Evolutionary conservation across 2,113 vertebrate species (phyloP), one percentile per base, ranked within the genome.

Genomic region (Mionectes macconnelli): DNA sequence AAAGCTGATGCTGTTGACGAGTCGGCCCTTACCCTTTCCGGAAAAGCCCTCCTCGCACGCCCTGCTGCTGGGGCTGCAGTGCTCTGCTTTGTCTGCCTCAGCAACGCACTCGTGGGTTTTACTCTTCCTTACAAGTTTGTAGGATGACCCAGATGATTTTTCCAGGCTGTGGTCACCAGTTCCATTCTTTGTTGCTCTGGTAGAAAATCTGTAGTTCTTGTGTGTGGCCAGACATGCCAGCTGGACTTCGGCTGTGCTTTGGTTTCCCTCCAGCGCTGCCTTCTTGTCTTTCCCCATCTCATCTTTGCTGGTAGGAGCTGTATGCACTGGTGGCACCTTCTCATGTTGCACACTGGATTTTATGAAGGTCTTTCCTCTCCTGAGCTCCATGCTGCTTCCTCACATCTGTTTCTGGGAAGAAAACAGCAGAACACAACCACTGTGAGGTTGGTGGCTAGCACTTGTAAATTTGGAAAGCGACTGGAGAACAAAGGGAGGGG

Each of bases 361-460:
- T 87, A 98, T 98, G 95, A 98, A 98, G 14, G 98, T 98, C 87
- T 98, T 98, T 76, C 98, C 98, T 92, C 98, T 97, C 92, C 89
- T 98, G 77, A 98, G 96, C 77, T 98, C 98, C 98, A 98, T 98
- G 15, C 31, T 97, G 63, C 57, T 76, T 72, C 37, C 39, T 94
- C 60, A 88, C 62, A 84, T 77, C 22, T 28, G 73, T 72, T 87
- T 89, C 97, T 98, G 91, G 57, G 76, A 95, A 72, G 33, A 93
- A 94, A 97, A 68, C 13, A 90, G 56, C 35, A 96, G 59, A 62
- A 78, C 19, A 84, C 70, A 88, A 37, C 42, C 25, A 49, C 3
- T 14, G 39, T 64, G 93, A 86, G 75, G 30, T 37, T 63, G 39
- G 9, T 70, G 53, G 14, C 31, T 74, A 56, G 39, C 19, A 63